phyloP scores from a whole-genome alignment of 2,113 vertebrate species.

The Andinoacara biseriatus region DNA sequence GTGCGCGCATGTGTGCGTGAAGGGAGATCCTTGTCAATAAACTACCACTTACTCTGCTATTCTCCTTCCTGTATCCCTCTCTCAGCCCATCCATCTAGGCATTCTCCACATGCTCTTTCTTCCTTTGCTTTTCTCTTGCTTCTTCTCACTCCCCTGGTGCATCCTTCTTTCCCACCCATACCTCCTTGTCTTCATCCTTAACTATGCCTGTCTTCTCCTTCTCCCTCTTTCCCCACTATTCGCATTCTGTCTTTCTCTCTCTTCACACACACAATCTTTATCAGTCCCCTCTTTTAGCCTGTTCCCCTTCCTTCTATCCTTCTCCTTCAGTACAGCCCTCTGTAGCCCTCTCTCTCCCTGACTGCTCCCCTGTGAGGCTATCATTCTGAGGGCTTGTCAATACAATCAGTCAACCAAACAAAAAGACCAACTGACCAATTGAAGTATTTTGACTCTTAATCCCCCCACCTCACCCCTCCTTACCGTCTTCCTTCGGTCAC shows the following conservation, averaged over 20 bases:
- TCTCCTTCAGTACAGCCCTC: neutral
- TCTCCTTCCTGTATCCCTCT: slow-evolving; percentile 48
- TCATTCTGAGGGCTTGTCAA: slow-evolving; percentile 93
- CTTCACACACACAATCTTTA: slow-evolving; percentile 35
- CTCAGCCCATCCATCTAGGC: slow-evolving; percentile 38
- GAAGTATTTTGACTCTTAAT: slow-evolving; percentile 87
- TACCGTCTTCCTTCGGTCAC: slow-evolving; percentile 7
- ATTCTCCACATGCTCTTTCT: slow-evolving; percentile 1
- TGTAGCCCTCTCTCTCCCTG: slow-evolving; percentile 53
- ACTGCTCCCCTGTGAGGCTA: slow-evolving; percentile 85
- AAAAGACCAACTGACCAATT: slow-evolving; percentile 85
- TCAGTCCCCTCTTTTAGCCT: neutral
- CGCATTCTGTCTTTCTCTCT: neutral
- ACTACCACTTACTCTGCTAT: slow-evolving; percentile 68
- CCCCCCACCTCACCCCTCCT: slow-evolving; percentile 11
- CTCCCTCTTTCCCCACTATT: neutral
- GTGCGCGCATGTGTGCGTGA: slow-evolving; percentile 22
- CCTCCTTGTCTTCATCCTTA: neutral
- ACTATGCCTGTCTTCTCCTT: neutral
- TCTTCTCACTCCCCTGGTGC: neutral
- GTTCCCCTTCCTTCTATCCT: slow-evolving; percentile 3
- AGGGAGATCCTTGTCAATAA: slow-evolving; percentile 89
- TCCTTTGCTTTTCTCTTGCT: neutral
- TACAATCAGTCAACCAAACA: slow-evolving; percentile 89
- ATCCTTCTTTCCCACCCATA: neutral